phyloP scores from a whole-genome alignment of 1,140 invertebrate species.

The Amyelois transitella region DNA sequence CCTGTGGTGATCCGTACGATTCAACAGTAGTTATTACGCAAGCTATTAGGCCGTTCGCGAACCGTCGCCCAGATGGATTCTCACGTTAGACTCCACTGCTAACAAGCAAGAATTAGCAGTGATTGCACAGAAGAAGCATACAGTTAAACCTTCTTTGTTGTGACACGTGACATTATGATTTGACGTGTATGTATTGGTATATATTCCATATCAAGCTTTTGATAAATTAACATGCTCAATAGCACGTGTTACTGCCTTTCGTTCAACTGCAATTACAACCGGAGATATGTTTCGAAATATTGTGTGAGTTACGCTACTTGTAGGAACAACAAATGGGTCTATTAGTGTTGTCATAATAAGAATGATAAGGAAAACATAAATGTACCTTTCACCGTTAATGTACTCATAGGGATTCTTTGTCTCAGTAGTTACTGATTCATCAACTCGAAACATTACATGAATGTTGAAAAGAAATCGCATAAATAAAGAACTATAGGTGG shows the following conservation, averaged over 20 bases:
- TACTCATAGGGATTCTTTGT: too few species aligned
- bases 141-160: neutral
- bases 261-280: neutral
- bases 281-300: too few species aligned
- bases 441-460: too few species aligned
- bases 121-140: neutral
- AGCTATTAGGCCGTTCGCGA: conserved; percentile 29
- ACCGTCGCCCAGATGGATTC: conserved; percentile 28
- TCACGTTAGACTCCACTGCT: conserved; percentile 24
- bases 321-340: too few species aligned
- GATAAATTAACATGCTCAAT: neutral
- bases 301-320: too few species aligned
- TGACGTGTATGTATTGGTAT: neutral
- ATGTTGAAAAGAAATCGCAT: too few species aligned
- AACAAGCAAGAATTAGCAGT: neutral
- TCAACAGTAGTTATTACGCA: conserved; percentile 53
- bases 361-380: too few species aligned
- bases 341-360: too few species aligned
- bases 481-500: too few species aligned
- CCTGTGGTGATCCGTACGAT: conserved; percentile 29
- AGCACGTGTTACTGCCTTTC: neutral
- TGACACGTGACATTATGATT: neutral
- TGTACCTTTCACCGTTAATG: too few species aligned
- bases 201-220: neutral
- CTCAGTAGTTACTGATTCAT: too few species aligned